Evolutionary conservation across 2,888 invertebrate species (phyloP).

Genomic region (Tetramorium bicarinatum): DNA sequence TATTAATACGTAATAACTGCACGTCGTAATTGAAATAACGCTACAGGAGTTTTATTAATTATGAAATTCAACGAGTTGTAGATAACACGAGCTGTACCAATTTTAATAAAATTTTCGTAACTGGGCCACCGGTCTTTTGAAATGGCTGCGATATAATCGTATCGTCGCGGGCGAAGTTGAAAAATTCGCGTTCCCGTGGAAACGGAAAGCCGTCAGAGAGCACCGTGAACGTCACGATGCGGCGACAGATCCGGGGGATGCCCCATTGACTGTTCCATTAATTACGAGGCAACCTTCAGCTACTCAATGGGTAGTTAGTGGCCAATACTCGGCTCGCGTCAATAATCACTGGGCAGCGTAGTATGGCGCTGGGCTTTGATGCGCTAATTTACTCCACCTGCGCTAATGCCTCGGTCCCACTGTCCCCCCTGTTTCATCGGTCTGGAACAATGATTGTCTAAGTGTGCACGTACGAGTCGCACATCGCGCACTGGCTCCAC

Average conservation of each 20-base stretch:
- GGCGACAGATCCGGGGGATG: conserved; percentile 58
- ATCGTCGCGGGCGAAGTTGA: neutral
- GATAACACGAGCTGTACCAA: neutral
- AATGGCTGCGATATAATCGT: neutral
- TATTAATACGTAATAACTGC: neutral
- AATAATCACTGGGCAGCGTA: conserved; percentile 83
- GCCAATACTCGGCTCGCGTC: conserved; percentile 83
- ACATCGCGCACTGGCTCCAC: conserved; percentile 39
- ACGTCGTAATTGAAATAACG: conserved; percentile 15
- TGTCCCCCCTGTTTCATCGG: conserved; percentile 60
- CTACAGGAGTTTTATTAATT: conserved; percentile 10
- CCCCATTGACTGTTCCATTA: conserved; percentile 82
- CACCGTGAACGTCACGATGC: conserved; percentile 23
- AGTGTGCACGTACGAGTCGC: conserved; percentile 64
- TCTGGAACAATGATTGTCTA: conserved; percentile 76
- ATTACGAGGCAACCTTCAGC: conserved; percentile 82
- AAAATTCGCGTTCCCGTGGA: neutral
- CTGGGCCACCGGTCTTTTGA: neutral
- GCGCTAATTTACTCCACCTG: conserved; percentile 83
- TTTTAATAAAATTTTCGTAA: conserved; percentile 32
- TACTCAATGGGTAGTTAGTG: conserved; percentile 85
- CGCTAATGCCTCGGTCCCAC: conserved; percentile 75
- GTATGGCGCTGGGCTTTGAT: conserved; percentile 79
- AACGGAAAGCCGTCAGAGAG: neutral
- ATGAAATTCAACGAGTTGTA: conserved; percentile 25